phyloP scores from a whole-genome alignment of 2,113 vertebrate genomes.

The Eidolon helvum region DNA sequence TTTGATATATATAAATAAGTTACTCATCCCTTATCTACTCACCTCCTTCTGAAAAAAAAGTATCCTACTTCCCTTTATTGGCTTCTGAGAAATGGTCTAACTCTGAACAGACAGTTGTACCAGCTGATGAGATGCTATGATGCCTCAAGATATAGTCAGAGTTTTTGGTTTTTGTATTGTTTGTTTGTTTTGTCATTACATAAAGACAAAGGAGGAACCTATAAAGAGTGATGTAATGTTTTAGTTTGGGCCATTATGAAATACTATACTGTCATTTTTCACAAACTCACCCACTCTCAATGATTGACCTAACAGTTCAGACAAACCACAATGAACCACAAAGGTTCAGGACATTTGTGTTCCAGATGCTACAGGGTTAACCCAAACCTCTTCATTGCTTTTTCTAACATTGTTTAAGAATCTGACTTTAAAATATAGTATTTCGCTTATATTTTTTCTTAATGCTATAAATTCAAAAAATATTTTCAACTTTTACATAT shows the following conservation, averaged over 20 bases:
- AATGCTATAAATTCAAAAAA: not conserved
- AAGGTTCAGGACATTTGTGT: not conserved
- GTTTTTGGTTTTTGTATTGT: not conserved
- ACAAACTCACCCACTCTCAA: too few species aligned
- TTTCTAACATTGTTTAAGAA: not conserved
- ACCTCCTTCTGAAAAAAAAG: not conserved
- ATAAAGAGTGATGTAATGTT: not conserved
- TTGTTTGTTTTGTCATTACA: not conserved
- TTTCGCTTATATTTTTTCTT: not conserved
- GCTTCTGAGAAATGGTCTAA: not conserved
- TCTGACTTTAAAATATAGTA: not conserved
- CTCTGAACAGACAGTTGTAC: not conserved
- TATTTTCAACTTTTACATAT: not conserved
- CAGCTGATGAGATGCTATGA: not conserved
- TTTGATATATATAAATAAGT: not conserved
- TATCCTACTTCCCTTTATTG: not conserved
- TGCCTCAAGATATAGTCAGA: slow-evolving; percentile 16
- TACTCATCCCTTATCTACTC: not conserved
- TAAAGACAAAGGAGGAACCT: not conserved
- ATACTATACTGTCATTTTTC: slow-evolving; percentile 39
- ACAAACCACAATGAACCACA: not conserved
- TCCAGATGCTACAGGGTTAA: not conserved
- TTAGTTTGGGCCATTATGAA: not conserved
- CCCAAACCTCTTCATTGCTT: not conserved
- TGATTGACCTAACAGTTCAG: not conserved